A percentile compares a stretch with the other conserved stretches of the same genome.
Evolutionary conservation across 2,797 vertebrate genomes (phyloP).

Genomic region (Hylomyscus alleni): DNA sequence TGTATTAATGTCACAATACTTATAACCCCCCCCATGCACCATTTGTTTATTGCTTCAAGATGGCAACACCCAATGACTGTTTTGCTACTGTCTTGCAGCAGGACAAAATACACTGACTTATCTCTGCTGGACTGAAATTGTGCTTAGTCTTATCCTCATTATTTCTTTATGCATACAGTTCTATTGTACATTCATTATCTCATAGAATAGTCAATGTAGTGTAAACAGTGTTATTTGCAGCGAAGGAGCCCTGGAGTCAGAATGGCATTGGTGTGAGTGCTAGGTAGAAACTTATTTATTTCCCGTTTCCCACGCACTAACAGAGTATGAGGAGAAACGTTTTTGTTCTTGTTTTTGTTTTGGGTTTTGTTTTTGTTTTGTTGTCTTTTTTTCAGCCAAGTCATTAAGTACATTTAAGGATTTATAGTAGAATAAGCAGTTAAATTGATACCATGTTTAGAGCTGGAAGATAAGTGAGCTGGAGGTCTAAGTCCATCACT

Average conservation of each 20-base stretch:
- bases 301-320: background rate
- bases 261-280: background rate
- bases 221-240: background rate
- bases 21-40: background rate
- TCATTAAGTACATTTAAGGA: background rate
- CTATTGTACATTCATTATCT: background rate
- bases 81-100: background rate
- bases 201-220: background rate
- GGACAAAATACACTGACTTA: background rate
- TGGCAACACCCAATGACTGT: background rate
- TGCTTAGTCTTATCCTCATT: background rate
- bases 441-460: background rate
- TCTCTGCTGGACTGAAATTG: fast-evolving
- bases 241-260: background rate
- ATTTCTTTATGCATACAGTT: background rate
- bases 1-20: background rate
- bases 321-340: background rate
- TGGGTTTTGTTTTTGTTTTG: background rate
- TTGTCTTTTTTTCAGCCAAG: background rate
- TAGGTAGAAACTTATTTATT: background rate
- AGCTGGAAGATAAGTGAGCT: background rate
- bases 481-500: no score
- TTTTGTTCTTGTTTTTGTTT: background rate
- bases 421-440: background rate
- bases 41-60: background rate